Base-by-base conservation (phyloP, 1,140 invertebrate species). In the Neelides sp. region DNA sequence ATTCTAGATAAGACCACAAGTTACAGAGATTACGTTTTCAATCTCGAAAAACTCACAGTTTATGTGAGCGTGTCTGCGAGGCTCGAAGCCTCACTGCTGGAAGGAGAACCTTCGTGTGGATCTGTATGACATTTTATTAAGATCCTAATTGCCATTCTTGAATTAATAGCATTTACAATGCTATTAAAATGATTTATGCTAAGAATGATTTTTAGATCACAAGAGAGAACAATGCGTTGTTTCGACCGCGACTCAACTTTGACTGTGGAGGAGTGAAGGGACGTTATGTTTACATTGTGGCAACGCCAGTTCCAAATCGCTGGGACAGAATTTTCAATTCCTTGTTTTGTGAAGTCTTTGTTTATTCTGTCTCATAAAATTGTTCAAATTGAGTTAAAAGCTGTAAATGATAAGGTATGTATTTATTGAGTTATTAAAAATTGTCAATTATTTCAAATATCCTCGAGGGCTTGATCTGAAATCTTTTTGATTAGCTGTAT, bases 301-400 rank as follows among this genome's bases (percentile, higher is more conserved):
- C 73, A 1, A 69, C 65, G 51, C 73, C 73, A n/a, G 64, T 70
- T 2, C 65, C 69, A n/a, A 69, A 73, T 57, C 64, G 70, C 30
- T 74, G 70, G 68, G 70, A 67, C 47, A 63, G 68, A 50, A 61
- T 74, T 3, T 76, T 73, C 61, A 72, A 68, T 32, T 68, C 73
- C 30, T 69, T 75, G 19, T 58, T 76, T 8, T 76, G 75, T 57
- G 73, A 76, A 64, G 73, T 76, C 10, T 67, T 67, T 61, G 70
- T 74, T n/a, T 75, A 74, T n/a, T n/a, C n/a, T n/a, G n/a, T n/a
- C n/a, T n/a, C n/a, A n/a, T n/a, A n/a, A n/a, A n/a, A n/a, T n/a
- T n/a, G n/a, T n/a, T n/a, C n/a, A n/a, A n/a, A n/a, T n/a, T n/a
- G n/a, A n/a, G n/a, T n/a, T n/a, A n/a, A n/a, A n/a, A n/a, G n/a